phyloP scores from a whole-genome alignment of 2,113 vertebrate species.

The Gasterosteus nipponicus region DNA sequence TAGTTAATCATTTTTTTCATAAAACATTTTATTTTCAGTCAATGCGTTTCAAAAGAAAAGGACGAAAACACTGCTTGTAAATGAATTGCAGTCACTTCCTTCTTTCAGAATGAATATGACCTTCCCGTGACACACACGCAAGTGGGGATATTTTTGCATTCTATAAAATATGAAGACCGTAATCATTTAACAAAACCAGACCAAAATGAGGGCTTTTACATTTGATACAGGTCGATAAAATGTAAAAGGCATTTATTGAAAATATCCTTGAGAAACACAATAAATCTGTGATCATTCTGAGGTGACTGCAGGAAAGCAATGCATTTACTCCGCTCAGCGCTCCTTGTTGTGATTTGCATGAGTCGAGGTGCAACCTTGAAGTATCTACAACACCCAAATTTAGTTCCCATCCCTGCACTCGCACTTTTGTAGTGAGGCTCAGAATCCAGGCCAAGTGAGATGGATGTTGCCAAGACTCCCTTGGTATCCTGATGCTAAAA shows the following conservation, averaged over 20 bases:
- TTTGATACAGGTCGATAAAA: constrained; percentile 14
- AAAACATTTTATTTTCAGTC: neutral
- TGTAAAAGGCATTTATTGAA: neutral
- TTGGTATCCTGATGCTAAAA: constrained; percentile 28
- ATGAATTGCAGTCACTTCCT: constrained; percentile 1
- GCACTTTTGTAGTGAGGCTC: constrained; percentile 13
- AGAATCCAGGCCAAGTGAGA: constrained; percentile 53
- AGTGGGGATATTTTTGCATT: neutral
- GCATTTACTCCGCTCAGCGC: constrained; percentile 8
- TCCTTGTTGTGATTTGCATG: constrained; percentile 12
- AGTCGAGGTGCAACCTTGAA: constrained; percentile 35
- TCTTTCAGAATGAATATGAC: constrained; percentile 8
- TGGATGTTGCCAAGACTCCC: constrained; percentile 41
- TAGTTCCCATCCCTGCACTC: constrained; percentile 25
- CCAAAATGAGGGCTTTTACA: neutral
- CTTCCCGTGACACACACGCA: neutral
- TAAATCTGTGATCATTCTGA: too few species aligned
- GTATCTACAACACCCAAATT: constrained; percentile 26
- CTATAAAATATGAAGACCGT: neutral
- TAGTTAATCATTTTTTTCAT: neutral
- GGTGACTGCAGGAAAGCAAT: neutral
- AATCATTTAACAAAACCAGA: constrained; percentile 7
- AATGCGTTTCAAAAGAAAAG: neutral
- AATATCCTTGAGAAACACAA: neutral
- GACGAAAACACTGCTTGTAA: neutral